Evolutionary conservation across 2,113 vertebrate genomes (phyloP).

Genomic region (Cathartes aura): DNA sequence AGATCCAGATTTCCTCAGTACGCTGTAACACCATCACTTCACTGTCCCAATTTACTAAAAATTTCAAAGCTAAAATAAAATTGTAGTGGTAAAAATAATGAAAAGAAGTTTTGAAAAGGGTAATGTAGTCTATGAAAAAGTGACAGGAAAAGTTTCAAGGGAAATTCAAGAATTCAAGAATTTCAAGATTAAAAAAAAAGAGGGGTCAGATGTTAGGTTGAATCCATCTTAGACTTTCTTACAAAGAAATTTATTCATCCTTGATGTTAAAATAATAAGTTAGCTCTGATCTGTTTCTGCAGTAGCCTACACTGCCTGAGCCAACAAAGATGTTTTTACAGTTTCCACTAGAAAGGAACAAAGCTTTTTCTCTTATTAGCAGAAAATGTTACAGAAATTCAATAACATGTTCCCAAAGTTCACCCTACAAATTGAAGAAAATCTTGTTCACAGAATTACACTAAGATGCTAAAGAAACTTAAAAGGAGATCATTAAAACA

Average conservation of each 20-base stretch:
- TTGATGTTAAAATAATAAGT: constrained; percentile 4
- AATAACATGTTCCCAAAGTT: not conserved
- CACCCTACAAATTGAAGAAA: not conserved
- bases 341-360: not conserved
- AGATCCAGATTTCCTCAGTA: not conserved
- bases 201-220: not conserved
- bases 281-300: not conserved
- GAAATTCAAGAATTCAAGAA: not conserved
- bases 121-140: not conserved
- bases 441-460: not conserved
- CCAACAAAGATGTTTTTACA: not conserved
- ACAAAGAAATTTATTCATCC: constrained; percentile 1
- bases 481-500: not conserved
- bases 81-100: not conserved
- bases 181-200: not conserved
- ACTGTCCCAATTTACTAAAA: not conserved
- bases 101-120: not conserved
- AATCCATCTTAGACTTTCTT: not conserved
- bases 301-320: not conserved
- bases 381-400: not conserved
- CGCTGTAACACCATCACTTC: not conserved
- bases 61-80: not conserved
- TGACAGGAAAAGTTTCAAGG: not conserved
- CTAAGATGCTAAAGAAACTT: not conserved
- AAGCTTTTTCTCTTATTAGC: not conserved